Evolutionary conservation across 2,113 vertebrate genomes (phyloP).

Genomic region (Calyptommatus sinebrachiatus): DNA sequence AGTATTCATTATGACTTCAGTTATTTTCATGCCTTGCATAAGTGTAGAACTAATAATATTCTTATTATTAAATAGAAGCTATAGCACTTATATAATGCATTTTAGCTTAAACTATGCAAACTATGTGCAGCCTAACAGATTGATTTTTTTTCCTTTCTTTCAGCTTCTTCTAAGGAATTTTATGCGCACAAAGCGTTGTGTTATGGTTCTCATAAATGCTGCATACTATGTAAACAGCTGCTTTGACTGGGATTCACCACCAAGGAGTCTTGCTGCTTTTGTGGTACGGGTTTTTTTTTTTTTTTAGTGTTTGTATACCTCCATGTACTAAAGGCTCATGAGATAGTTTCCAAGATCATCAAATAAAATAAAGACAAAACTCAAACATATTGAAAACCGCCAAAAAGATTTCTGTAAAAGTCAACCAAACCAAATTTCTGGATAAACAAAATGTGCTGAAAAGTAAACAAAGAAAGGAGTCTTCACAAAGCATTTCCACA

Average conservation of each 20-base stretch:
- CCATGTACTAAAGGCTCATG: background rate
- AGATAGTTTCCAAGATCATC: too few relatives aligned
- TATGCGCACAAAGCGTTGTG: constrained; percentile 84
- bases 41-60: background rate
- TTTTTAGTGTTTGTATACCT: background rate
- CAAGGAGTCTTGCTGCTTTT: constrained; percentile 96
- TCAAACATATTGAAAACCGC: too few relatives aligned
- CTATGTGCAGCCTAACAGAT: background rate
- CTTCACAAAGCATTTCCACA: too few relatives aligned
- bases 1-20: background rate
- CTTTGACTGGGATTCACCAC: constrained; percentile 96
- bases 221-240: constrained; percentile 95
- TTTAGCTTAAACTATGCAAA: background rate
- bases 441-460: too few relatives aligned
- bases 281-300: constrained; percentile 81
- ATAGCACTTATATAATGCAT: background rate
- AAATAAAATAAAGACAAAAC: too few relatives aligned
- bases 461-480: too few relatives aligned
- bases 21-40: background rate
- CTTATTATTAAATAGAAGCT: constrained; percentile 7
- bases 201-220: constrained; percentile 89
- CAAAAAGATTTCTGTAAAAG: too few relatives aligned
- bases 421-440: too few relatives aligned
- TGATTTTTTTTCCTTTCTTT: constrained; percentile 36
- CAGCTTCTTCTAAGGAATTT: constrained; percentile 93